Base-by-base conservation (phyloP, 2,797 vertebrate species). In the Numenius phaeopus region DNA sequence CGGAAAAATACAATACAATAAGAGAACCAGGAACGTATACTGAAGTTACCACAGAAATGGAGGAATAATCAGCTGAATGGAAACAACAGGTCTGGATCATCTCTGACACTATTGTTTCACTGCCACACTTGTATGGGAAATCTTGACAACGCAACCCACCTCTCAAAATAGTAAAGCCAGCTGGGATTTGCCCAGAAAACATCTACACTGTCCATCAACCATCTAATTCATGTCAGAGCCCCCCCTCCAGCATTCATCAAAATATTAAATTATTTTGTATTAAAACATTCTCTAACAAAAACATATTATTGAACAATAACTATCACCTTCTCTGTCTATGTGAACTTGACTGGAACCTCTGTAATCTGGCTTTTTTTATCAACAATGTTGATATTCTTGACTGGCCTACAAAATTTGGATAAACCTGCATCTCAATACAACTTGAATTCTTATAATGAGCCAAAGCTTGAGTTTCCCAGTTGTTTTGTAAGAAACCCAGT, bases 271-370 rank as follows among this genome's bases (percentile, higher is more conserved):
- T 11, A 32, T 42, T 73, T 49, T 58, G 57, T 78, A 59, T 9
- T 61, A 65, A 72, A 65, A 52, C 27, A 44, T n/a, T 61, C 24
- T 80, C 49, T 64, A 57, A 89, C 50, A 66, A 77, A 73, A 52
- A 1, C 0, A 0, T 20, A 29, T 50, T 52, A 26, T 3, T 71
- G 49, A 89, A 39, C 78, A 70, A 6, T 12, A 10, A 57, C 26
- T 9, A 13, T 54, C 26, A 67, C 15, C 27, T 44, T 9, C 24
- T 82, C 70, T 76, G 29, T 47, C 32, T 69, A 55, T 42, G 13
- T 59, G 50, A 81, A 49, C 23, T 62, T 52, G 24, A 30, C 29
- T 61, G 37, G 26, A 32, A 9, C 29, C 71, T 89, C 67, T 57
- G 11, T 73, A 57, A 23, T 64, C 47, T 75, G 52, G 3, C 30